Evolutionary conservation across 1,140 invertebrate genomes (phyloP), one percentile per base, ranked within the genome.

Genomic region (Drosophila takahashii): DNA sequence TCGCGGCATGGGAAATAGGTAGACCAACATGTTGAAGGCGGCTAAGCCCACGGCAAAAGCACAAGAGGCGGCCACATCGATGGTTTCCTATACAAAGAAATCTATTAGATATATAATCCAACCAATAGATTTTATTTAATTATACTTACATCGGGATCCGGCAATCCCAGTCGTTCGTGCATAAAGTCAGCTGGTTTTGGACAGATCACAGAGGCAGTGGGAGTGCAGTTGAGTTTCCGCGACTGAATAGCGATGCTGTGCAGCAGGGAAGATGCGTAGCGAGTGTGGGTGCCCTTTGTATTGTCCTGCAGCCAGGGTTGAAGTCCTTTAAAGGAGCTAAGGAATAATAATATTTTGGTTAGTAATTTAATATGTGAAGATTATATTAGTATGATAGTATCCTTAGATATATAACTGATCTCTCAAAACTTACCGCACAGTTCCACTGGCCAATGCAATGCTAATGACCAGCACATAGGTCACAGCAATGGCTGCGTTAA

Each of bases 1-100:
- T n/a, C 95, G 94, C 0, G 97, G 97, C 59, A 98, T 91, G 0
- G 97, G 97, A 66, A 98, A 94, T 11, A 97, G 92, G 92, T 98
- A 98, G 15, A 98, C 92, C 54, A 98, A 94, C 78, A 97, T 95
- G 87, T 98, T 98, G 0, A 98, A 93, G 50, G 98, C 93, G 64
- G 96, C 95, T 54, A 97, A 94, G 9, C 96, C 96, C 6, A 96
- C 92, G 1, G 96, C 95, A 87, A 98, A 98, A 0, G 96, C 96
- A 66, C 97, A 95, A 0, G 96, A 96, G n/a, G 98, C 94, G 0
- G 96, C 95, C 47, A 98, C 94, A 93, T 94, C 81, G 92, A 94
- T 58, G 62, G 87, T 73, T 93, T 92, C 91, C 93, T 93, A n/a
- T 1, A 39, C 13, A 29, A 15, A 8, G 3, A 26, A 22, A 6